These are phyloP conservation scores for Acrocyrtus sp. DNA, from an alignment of 2,888 invertebrate genomes.

Conservation along the genomic window DNA sequence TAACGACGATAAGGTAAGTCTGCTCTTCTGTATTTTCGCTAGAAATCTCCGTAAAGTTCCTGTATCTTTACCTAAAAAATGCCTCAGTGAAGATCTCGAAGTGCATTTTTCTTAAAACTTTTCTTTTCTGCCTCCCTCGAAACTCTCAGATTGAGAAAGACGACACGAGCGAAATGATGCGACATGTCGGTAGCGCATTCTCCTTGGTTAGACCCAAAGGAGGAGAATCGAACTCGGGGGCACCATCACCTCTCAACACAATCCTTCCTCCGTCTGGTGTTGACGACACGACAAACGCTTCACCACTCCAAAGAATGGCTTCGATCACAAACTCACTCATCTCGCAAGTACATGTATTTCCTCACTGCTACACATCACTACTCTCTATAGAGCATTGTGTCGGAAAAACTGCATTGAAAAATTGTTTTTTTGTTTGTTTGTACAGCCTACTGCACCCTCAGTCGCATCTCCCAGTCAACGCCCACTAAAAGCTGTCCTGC, in stretches of 20 bases:
- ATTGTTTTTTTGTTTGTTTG: slow-evolving; percentile 26
- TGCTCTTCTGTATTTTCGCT: neutral
- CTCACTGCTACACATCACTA: slow-evolving; percentile 28
- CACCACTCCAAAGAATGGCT: slow-evolving; percentile 96
- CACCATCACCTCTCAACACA: slow-evolving; percentile 71
- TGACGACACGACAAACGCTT: slow-evolving; percentile 82
- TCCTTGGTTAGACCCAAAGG: slow-evolving; percentile 87
- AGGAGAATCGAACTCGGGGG: slow-evolving; percentile 65
- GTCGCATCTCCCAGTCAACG: slow-evolving; percentile 86
- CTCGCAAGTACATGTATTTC: slow-evolving; percentile 72
- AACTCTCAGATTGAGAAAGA: slow-evolving; percentile 67
- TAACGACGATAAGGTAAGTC: slow-evolving; percentile 64
- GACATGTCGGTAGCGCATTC: slow-evolving; percentile 85
- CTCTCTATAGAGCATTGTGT: neutral
- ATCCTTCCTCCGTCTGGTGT: slow-evolving; percentile 84
- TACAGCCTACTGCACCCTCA: slow-evolving; percentile 79
- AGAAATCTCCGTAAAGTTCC: neutral
- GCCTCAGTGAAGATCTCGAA: slow-evolving; percentile 13
- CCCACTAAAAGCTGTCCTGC: slow-evolving; percentile 94
- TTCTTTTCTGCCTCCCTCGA: slow-evolving; percentile 2
- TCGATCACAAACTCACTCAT: slow-evolving; percentile 97
- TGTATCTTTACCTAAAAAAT: slow-evolving; percentile 8
- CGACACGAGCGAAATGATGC: slow-evolving; percentile 75
- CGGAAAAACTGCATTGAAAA: slow-evolving; percentile 11
- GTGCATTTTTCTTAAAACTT: slow-evolving; percentile 5